Evolutionary conservation across 2,113 vertebrate genomes (phyloP).

Genomic region (Scomber scombrus): DNA sequence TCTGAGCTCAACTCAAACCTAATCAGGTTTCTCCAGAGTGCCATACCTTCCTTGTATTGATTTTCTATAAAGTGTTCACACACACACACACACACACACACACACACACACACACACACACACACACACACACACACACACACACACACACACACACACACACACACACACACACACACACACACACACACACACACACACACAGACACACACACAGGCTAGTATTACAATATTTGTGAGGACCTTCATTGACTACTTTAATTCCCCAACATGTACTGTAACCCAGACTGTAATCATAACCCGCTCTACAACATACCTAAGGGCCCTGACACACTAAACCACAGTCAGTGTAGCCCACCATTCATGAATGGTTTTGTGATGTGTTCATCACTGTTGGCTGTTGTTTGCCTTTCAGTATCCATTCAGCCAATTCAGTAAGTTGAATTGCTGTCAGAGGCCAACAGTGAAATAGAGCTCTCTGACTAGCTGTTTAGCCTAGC

Average conservation of each 20-base stretch:
- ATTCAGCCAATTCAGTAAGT: background rate
- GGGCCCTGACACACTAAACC: background rate
- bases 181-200: no score
- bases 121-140: no score
- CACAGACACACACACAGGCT: background rate
- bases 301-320: background rate
- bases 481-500: background rate
- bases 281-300: background rate
- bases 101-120: background rate
- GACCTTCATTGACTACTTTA: background rate
- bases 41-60: constrained; percentile 69
- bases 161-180: background rate
- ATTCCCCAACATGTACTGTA: background rate
- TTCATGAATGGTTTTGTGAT: background rate
- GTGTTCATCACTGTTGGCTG: background rate
- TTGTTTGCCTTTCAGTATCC: background rate
- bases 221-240: constrained; percentile 23
- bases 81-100: constrained; percentile 21
- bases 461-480: background rate
- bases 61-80: constrained; percentile 59
- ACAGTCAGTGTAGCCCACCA: background rate
- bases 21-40: constrained; percentile 74
- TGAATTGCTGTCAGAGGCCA: background rate
- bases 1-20: constrained; percentile 68
- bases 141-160: background rate